Base-by-base conservation (phyloP, 2,888 invertebrate species). In the Pogonocherus hispidulus region DNA sequence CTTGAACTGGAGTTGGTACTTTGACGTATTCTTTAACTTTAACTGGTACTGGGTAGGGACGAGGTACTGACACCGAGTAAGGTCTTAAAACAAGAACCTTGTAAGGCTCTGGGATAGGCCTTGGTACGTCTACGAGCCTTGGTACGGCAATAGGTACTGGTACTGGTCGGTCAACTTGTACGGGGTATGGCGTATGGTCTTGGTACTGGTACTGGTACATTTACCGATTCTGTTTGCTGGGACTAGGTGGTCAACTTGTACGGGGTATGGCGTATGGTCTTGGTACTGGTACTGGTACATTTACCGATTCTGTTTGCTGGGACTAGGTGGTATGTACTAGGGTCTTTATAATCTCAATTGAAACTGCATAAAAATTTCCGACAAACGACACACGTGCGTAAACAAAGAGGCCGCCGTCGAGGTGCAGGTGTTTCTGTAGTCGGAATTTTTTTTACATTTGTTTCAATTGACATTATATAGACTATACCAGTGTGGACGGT, bases 41-140 rank as follows among this genome's bases (percentile, higher is more conserved):
- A 5, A 82, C 79, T 18, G 78, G 79, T 5, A 81, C 77, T 51
- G 81, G 81, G 16, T 80, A 77, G 19, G 80, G 80, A 46, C 80
- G 78, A 35, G 78, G 72, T n/a, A 82, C 79, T n/a, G 69, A 68
- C 6, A 83, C 81, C 55, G 80, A 81, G 64, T 81, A 76, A 14
- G 82, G 83, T 59, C 78, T 77, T 1, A 63, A 59, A 0, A 83
- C 78, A 22, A 72, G 69, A n/a, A 83, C 82, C 56, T 73, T 77
- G 54, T 83, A 78, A 27, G 83, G 83, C 5, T 78, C 78, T 3
- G 83, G 83, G 2, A 82, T 80, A 32, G 82, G 80, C 18, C 81
- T 76, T 18, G 82, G 82, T 23, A 83, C 80, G 9, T 81, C 79
- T 3, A 81, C 80, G 6, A 79, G 82, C 62, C 79, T 75, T 5